A percentile compares a stretch with the other conserved stretches of the same genome.
phyloP scores from a whole-genome alignment of 2,113 vertebrate species.

The Entelurus aequoreus region DNA sequence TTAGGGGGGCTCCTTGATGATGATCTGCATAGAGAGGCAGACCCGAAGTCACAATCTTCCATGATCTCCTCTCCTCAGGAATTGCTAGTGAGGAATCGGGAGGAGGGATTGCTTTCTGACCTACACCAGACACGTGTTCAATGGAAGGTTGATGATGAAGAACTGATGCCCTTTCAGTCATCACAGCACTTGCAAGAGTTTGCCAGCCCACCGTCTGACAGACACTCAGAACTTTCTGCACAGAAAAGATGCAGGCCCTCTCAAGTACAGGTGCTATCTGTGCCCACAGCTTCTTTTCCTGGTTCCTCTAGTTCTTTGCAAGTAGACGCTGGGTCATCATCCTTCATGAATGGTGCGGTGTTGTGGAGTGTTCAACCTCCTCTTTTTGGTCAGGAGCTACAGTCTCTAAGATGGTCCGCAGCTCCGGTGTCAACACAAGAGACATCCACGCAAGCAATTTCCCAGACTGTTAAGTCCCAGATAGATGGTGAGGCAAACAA shows the following conservation, averaged over 20 bases:
- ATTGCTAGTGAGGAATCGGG: slow-evolving; percentile 30
- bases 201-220: slow-evolving; percentile 19
- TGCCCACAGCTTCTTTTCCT: slow-evolving; percentile 18
- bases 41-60: slow-evolving; percentile 25
- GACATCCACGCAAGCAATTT: slow-evolving; percentile 24
- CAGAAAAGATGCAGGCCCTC: slow-evolving; percentile 42
- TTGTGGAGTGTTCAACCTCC: slow-evolving; percentile 51
- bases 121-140: slow-evolving; percentile 40
- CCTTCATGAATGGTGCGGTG: slow-evolving; percentile 52
- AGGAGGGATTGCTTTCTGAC: slow-evolving; percentile 36
- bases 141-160: slow-evolving; percentile 58
- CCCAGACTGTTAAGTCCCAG: slow-evolving; percentile 44
- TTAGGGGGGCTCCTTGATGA: slow-evolving; percentile 31
- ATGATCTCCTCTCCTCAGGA: slow-evolving; percentile 31
- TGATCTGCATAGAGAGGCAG: slow-evolving; percentile 37
- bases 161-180: slow-evolving; percentile 43
- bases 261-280: slow-evolving; percentile 27
- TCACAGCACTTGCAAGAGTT: slow-evolving; percentile 33
- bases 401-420: slow-evolving; percentile 41
- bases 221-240: slow-evolving; percentile 18
- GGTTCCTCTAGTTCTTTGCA: slow-evolving; percentile 45
- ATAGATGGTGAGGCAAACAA: slow-evolving; percentile 52
- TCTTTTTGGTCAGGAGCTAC: slow-evolving; percentile 37
- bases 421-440: slow-evolving; percentile 31
- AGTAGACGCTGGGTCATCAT: slow-evolving; percentile 22